Evolutionary conservation across 2,888 invertebrate species (phyloP), one percentile per base, ranked within the genome.

Genomic region (Daptonema setosum): DNA sequence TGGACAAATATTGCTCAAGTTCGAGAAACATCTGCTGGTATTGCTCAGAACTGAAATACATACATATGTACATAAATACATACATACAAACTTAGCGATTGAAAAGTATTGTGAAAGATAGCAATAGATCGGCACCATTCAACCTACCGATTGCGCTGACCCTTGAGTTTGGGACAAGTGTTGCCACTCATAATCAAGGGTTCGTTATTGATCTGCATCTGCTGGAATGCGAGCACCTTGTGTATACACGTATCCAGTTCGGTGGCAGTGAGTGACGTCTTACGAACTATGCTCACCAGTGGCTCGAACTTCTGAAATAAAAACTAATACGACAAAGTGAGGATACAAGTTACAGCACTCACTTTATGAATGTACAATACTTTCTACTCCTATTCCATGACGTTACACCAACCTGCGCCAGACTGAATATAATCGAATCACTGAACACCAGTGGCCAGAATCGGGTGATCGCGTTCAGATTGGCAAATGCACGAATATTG

Each of bases 351-450:
- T n/a, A n/a, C n/a, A n/a, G n/a, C n/a, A n/a, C n/a, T n/a, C n/a
- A n/a, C n/a, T n/a, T n/a, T n/a, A n/a, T n/a, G n/a, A n/a, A n/a
- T n/a, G n/a, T n/a, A n/a, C n/a, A n/a, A n/a, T n/a, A n/a, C n/a
- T n/a, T n/a, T n/a, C n/a, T n/a, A n/a, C n/a, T n/a, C n/a, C n/a
- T n/a, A n/a, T n/a, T n/a, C n/a, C n/a, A n/a, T n/a, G n/a, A n/a
- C n/a, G n/a, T n/a, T n/a, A n/a, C n/a, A n/a, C n/a, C n/a, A n/a
- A 45, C 62, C 24, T 58, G 55, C 67, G 83, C 81, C 61, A 86
- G 73, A 70, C 86, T 87, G 65, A 84, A 88, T 68, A 90, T 81
- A 30, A 87, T 78, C 0, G 87, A 87, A 2, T 85, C 83, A 26
- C 85, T 83, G 61, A 88, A 83, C 0, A 87, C 87, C 61, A 90